phyloP scores from a whole-genome alignment of 2,888 invertebrate genomes.

The Brachylomia viminalis region DNA sequence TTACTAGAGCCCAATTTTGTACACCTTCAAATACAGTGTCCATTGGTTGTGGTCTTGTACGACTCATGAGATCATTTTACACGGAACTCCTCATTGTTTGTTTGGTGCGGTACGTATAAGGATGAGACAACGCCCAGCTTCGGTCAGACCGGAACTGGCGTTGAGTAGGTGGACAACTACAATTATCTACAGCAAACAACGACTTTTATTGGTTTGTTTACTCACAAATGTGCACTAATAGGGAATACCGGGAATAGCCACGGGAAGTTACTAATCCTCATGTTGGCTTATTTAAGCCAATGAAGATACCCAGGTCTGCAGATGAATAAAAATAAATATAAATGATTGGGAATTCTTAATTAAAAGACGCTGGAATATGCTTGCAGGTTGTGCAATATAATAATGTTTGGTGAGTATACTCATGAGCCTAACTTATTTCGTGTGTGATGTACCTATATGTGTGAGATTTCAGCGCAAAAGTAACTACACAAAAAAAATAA shows the following conservation, averaged over 20 bases:
- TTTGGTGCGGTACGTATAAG: conserved; percentile 29
- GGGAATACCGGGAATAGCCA: conserved; percentile 20
- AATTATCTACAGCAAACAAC: conserved; percentile 42
- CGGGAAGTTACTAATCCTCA: conserved; percentile 16
- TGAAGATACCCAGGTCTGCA: neutral
- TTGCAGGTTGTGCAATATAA: neutral
- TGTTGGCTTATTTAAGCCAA: conserved; percentile 12
- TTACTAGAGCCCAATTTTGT: neutral
- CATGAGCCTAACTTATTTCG: too few relatives aligned
- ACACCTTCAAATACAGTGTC: neutral
- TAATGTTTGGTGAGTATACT: neutral
- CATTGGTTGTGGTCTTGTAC: neutral
- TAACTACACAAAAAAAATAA: too few relatives aligned
- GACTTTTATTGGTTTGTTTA: conserved; percentile 37
- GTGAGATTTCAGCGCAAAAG: neutral
- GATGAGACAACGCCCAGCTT: conserved; percentile 26
- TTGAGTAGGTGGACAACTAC: conserved; percentile 22
- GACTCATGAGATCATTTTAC: conserved; percentile 10
- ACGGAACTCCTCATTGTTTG: conserved; percentile 1
- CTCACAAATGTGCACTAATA: conserved; percentile 19
- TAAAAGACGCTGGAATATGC: neutral
- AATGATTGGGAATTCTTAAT: neutral
- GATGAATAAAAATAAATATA: neutral
- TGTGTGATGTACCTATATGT: neutral
- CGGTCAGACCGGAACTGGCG: conserved; percentile 12